phyloP scores from a whole-genome alignment of 2,797 vertebrate genomes.

The Benthosema pterotum region DNA sequence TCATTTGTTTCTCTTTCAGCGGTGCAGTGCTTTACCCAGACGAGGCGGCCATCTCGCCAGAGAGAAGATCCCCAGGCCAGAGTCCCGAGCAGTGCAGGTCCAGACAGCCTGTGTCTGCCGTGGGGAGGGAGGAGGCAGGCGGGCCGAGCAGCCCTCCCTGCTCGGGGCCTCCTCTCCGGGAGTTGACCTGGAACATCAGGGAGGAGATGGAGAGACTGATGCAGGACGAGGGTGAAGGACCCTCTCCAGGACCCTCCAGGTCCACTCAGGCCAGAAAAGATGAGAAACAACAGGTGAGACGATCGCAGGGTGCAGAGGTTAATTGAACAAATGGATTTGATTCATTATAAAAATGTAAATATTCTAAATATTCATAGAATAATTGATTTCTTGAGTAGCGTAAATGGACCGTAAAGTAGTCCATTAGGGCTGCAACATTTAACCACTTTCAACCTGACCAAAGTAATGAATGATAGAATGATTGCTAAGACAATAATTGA shows the following conservation, averaged over 20 bases:
- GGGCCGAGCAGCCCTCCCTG: neutral
- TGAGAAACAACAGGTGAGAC: slow-evolving; percentile 59
- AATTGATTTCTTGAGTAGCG: no score
- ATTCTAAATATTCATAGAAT: no score
- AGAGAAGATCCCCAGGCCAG: slow-evolving; percentile 13
- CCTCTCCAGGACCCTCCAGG: neutral
- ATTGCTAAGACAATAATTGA: no score
- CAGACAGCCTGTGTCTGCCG: neutral
- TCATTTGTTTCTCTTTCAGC: slow-evolving; percentile 28
- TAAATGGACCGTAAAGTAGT: no score
- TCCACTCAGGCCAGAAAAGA: slow-evolving; percentile 28
- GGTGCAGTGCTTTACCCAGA: slow-evolving; percentile 4
- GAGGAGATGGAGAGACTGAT: slow-evolving; percentile 71
- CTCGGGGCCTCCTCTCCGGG: slow-evolving; percentile 9
- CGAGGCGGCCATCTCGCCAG: neutral
- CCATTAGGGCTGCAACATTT: no score
- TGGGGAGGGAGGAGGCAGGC: neutral
- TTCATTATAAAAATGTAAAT: no score
- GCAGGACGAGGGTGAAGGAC: slow-evolving; percentile 49
- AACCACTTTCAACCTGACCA: no score
- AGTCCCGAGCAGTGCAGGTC: neutral
- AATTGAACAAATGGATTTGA: no score
- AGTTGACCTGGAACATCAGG: slow-evolving; percentile 56
- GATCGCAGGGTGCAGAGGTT: no score
- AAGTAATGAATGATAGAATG: no score